Evolutionary conservation across 2,113 vertebrate species (phyloP).

Genomic region (Rhadina sibilatrix): DNA sequence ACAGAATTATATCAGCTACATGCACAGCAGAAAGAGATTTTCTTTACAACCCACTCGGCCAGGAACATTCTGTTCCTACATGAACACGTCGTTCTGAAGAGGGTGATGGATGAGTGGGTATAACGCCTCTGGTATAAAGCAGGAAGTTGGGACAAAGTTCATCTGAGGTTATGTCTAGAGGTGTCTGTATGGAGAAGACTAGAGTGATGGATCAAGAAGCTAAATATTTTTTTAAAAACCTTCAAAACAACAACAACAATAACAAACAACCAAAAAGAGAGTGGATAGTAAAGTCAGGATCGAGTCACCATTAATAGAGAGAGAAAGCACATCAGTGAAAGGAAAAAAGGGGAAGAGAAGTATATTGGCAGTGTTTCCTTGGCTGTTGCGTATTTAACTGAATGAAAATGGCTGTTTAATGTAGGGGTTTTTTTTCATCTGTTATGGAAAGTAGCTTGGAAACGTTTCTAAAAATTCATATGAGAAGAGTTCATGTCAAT

Average conservation of each 20-base stretch:
- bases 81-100: not conserved
- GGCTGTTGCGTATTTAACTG: not conserved
- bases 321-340: not conserved
- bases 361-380: not conserved
- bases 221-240: not conserved
- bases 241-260: not conserved
- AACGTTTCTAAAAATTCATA: not conserved
- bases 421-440: not conserved
- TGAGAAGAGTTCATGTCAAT: not conserved
- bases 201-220: not conserved
- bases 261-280: not conserved
- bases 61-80: not conserved
- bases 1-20: not conserved
- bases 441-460: not conserved
- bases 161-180: not conserved
- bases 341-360: not conserved
- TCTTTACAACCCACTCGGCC: not conserved
- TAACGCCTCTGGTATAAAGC: not conserved
- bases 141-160: not conserved
- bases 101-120: not conserved
- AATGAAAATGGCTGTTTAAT: not conserved
- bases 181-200: not conserved
- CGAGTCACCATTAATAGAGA: not conserved
- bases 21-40: not conserved
- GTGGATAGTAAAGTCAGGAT: not conserved